phyloP scores from a whole-genome alignment of 1,140 invertebrate species.

The Chlorops oryzae region DNA sequence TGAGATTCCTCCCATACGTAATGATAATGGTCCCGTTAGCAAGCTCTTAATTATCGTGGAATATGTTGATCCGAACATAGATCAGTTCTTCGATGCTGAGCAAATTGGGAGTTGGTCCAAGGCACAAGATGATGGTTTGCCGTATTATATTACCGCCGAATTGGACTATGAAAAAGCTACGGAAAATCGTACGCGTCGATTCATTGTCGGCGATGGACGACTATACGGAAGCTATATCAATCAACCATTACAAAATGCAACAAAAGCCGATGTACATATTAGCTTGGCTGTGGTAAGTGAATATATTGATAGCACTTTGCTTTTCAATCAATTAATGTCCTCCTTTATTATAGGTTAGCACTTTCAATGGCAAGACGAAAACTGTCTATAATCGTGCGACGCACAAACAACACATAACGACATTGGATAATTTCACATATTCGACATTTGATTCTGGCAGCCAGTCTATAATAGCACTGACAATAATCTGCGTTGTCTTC shows the following conservation, averaged over 20 bases:
- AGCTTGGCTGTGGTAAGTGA: slow-evolving; percentile 61
- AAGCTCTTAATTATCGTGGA: slow-evolving; percentile 64
- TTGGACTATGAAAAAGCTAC: slow-evolving; percentile 48
- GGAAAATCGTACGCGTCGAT: slow-evolving; percentile 51
- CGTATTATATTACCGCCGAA: slow-evolving; percentile 77
- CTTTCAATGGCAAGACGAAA: slow-evolving; percentile 57
- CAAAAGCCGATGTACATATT: slow-evolving; percentile 60
- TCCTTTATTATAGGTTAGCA: slow-evolving; percentile 49
- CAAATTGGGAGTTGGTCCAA: slow-evolving; percentile 56
- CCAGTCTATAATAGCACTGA: slow-evolving; percentile 49
- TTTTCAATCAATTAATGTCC: background rate
- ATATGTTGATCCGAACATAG: slow-evolving; percentile 55
- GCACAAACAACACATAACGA: slow-evolving; percentile 33
- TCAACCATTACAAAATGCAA: slow-evolving; percentile 57
- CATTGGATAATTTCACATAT: slow-evolving; percentile 36
- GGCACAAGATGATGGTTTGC: slow-evolving; percentile 55
- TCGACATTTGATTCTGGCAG: slow-evolving; percentile 41
- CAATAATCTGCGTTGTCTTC: slow-evolving; percentile 57
- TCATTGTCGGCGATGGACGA: slow-evolving; percentile 70
- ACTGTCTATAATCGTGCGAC: slow-evolving; percentile 60
- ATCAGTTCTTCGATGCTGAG: slow-evolving; percentile 51
- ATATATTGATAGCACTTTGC: background rate
- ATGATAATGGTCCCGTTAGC: slow-evolving; percentile 68
- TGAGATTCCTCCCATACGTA: slow-evolving; percentile 55
- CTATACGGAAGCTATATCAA: slow-evolving; percentile 74